These are phyloP conservation scores for Sinopyrophorus schimmeli DNA, from an alignment of 2,888 invertebrate species.

Conservation along the genomic window DNA sequence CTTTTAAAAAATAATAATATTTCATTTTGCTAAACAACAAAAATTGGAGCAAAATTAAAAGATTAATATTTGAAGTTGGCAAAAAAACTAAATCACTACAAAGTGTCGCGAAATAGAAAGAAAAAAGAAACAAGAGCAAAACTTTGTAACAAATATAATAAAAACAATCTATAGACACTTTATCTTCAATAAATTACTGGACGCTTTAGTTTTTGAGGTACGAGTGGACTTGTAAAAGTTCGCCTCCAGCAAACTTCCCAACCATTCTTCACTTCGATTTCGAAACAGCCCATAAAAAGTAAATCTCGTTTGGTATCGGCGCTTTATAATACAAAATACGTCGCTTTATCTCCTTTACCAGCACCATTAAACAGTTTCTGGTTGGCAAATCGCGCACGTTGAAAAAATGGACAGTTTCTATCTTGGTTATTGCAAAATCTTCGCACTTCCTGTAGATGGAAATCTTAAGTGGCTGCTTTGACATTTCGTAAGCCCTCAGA, in stretches of 20 bases:
- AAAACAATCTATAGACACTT: not conserved
- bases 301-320: conserved; percentile 6
- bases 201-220: conserved; percentile 1
- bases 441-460: conserved; percentile 13
- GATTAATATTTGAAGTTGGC: too few relatives aligned
- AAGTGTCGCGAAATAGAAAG: too few relatives aligned
- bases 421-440: conserved; percentile 12
- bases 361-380: conserved; percentile 12
- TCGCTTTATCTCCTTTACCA: conserved; percentile 12
- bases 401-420: conserved; percentile 10
- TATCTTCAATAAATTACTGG: conserved; percentile 1
- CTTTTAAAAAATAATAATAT: too few relatives aligned
- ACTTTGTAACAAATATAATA: too few relatives aligned
- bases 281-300: conserved; percentile 8
- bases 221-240: conserved; percentile 2
- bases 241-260: conserved; percentile 2
- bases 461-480: conserved; percentile 11
- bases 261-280: conserved; percentile 6
- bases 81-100: too few relatives aligned
- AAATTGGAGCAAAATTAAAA: too few relatives aligned
- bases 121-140: too few relatives aligned
- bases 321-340: conserved; percentile 8
- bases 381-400: conserved; percentile 8
- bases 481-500: conserved; percentile 23
- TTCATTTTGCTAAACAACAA: too few relatives aligned